Evolutionary conservation across 2,113 vertebrate species (phyloP).

Genomic region (Tor tambroides): DNA sequence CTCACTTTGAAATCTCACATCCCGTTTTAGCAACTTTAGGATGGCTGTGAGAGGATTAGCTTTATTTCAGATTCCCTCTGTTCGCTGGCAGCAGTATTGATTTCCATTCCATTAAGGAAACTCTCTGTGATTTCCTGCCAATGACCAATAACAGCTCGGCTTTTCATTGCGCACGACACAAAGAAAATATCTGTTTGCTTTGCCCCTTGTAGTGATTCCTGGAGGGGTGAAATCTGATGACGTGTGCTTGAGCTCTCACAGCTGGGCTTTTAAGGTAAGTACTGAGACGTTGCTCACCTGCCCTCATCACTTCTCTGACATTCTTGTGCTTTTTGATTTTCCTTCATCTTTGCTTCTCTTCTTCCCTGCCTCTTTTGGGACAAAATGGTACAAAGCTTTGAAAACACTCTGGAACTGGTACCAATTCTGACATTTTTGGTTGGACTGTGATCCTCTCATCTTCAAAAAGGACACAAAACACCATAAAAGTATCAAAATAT

Average conservation of each 20-base stretch:
- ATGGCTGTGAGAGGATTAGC: constrained; percentile 45
- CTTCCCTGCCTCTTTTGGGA: background rate
- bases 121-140: constrained; percentile 32
- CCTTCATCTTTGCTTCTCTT: constrained; percentile 3
- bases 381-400: background rate
- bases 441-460: background rate
- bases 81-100: constrained; percentile 52
- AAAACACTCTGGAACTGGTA: background rate
- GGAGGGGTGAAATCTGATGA: background rate
- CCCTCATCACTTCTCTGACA: background rate
- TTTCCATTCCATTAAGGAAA: constrained; percentile 53
- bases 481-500: background rate
- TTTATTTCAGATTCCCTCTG: constrained; percentile 40
- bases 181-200: constrained; percentile 12
- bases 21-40: constrained; percentile 46
- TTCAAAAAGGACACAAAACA: background rate
- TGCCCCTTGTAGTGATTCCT: constrained; percentile 12
- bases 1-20: constrained; percentile 45
- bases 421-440: background rate
- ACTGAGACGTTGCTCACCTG: constrained; percentile 9
- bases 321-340: background rate
- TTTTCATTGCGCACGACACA: constrained; percentile 19
- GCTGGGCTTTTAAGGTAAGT: constrained; percentile 12
- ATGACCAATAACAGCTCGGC: constrained; percentile 19
- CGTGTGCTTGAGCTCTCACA: background rate